Evolutionary conservation across 2,113 vertebrate genomes (phyloP), one percentile per base, ranked within the genome.

Genomic region (Toxostoma redivivum): DNA sequence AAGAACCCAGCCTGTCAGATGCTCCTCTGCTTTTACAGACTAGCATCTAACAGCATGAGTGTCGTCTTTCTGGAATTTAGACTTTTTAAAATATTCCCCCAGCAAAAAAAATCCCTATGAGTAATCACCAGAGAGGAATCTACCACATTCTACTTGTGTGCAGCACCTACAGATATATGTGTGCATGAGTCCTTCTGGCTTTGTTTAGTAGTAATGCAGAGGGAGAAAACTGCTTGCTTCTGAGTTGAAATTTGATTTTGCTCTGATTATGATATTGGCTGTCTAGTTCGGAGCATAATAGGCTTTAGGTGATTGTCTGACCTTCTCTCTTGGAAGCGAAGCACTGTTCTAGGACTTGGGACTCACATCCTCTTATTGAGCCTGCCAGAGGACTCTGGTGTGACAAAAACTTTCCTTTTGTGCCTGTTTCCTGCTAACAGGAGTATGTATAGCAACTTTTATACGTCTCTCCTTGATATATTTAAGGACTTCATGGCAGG

Each of bases 1-100:
- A 92, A 94, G 86, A 90, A 95, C 18, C 61, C 4, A 17, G 16
- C 42, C 38, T 96, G 93, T 94, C 91, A 90, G 60, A 86, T 70
- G 56, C 45, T 92, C 23, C 44, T 91, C 61, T 95, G 42, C 60
- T 86, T 73, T 60, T 94, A 57, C 45, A 65, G 33, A 35, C 30
- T 80, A 57, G 40, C 45, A 87, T 61, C 54, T 12, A 23, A 62
- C 50, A 64, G 44, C 31, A 64, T 17, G 12, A 79, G 51, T 50
- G 66, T 45, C 0, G 0, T 47, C 14, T 73, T 86, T 85, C 42
- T 30, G 27, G 27, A 90, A 82, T 28, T 42, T n/a, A 38, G 31
- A 14, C 8, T 38, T 50, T 35, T 25, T 54, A 15, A 12, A 28
- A 12, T 62, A 58, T 48, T 81, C 6, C 4, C 5, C 48, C 1